Base-by-base conservation (phyloP, 64 coral and sea anemone genomes). In the Actinia tenebrosa region DNA sequence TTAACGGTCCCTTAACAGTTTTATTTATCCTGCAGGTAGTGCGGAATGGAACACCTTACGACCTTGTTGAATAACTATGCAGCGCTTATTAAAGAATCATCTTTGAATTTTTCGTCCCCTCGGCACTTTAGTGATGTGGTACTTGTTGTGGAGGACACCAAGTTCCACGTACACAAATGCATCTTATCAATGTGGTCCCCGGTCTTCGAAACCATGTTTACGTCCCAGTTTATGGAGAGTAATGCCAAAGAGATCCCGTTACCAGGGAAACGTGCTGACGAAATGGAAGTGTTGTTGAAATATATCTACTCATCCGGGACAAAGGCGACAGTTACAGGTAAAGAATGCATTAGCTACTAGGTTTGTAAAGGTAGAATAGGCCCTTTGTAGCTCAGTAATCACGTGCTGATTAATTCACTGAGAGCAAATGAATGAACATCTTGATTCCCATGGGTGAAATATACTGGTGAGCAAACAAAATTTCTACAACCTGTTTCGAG, bases 141-240 rank as follows among this genome's bases (percentile, higher is more conserved):
- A 44, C 84, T 95, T 23, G 44, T 89, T 26, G 94, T 89, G 7
- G 90, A 89, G n/a, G 84, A 89, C 8, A 80, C 46, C 17, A 77
- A 89, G n/a, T 89, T 95, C 30, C 64, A 95, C 77, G 90, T 92
- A 3, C 94, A 95, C 53, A 89, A 87, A 45, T 27, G 60, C 10
- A 92, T 84, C 45, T 83, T 95, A 16, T 82, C 94, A 17, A 79
- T 95, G 79, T 92, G 87, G 62, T 95, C 94, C 42, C 90, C 94
- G 15, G 90, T 95, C 6, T 95, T 95, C 82, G 87, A 89, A 46
- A 77, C 43, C 44, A 95, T 95, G 90, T 80, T 80, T 37, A 18
- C 44, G 5, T 80, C 79, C 14, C 13, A 80, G 2, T 95, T 95
- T 53, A 84, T 27, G 5, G 94, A 95, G 63, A 92, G 84, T 5